phyloP scores from a whole-genome alignment of 2,113 vertebrate species.

The Hipposideros armiger region DNA sequence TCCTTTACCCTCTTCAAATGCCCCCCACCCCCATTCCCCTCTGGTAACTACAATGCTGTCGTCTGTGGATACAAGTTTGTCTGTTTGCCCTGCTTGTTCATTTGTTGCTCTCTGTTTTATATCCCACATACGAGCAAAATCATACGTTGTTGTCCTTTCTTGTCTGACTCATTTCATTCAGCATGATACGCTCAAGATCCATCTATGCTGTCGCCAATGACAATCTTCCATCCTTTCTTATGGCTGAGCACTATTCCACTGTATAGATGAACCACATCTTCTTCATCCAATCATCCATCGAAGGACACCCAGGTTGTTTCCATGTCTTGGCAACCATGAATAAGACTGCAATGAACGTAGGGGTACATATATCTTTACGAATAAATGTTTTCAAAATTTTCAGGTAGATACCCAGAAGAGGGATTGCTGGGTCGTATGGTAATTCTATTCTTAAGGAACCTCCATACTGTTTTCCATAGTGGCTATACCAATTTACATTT shows the following conservation, averaged over 20 bases:
- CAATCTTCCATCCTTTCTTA: neutral
- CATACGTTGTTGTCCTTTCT: neutral
- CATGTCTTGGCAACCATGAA: neutral
- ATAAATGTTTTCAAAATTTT: neutral
- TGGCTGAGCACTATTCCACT: neutral
- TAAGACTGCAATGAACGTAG: neutral
- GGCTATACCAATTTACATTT: neutral
- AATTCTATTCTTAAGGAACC: neutral
- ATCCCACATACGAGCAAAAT: neutral
- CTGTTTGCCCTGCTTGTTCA: neutral
- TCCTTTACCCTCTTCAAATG: neutral
- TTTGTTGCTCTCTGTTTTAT: neutral
- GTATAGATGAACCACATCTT: neutral
- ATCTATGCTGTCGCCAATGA: neutral
- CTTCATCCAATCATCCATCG: no score
- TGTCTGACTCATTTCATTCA: neutral
- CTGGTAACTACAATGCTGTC: neutral
- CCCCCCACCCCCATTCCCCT: neutral
- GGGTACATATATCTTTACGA: neutral
- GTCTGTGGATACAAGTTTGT: neutral
- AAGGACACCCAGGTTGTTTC: neutral
- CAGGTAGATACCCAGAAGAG: neutral
- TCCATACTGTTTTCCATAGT: neutral
- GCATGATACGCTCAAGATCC: neutral
- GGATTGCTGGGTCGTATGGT: neutral